Conservation (phyloP, 2,888 invertebrate genomes). For the Phasia obesa region DNA sequence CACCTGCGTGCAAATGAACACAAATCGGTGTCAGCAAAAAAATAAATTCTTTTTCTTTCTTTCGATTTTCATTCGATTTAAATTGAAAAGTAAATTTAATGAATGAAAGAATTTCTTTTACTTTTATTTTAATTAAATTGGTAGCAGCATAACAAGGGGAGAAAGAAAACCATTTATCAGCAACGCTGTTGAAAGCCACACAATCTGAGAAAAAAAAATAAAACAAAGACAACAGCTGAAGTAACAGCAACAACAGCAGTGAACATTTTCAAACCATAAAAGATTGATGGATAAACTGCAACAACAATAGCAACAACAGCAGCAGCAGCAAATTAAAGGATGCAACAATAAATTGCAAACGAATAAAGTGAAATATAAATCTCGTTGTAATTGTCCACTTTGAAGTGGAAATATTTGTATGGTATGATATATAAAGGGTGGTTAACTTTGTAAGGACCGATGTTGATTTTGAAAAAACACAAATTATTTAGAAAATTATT, state of each 20-base stretch:
- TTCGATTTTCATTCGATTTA: constrained; percentile 41
- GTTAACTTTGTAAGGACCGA: no score
- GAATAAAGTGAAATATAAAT: not conserved
- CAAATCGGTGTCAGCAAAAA: not conserved
- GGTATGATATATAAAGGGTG: no score
- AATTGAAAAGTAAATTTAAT: constrained; percentile 59
- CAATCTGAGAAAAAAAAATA: not conserved
- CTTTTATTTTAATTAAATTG: constrained; percentile 49
- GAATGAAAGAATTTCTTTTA: constrained; percentile 42
- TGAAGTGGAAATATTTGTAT: not conserved
- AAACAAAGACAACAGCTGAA: constrained; percentile 2
- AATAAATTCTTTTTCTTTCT: not conserved
- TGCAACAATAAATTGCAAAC: constrained; percentile 45
- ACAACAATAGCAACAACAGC: not conserved
- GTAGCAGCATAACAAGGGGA: constrained; percentile 14
- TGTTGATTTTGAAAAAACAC: no score
- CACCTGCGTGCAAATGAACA: constrained; percentile 45
- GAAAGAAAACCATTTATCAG: constrained; percentile 5
- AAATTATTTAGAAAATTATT: no score
- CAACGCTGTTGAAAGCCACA: constrained; percentile 13
- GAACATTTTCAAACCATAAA: constrained; percentile 23
- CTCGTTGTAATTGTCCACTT: not conserved
- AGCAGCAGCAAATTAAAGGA: constrained; percentile 34
- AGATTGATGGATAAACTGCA: constrained; percentile 59
- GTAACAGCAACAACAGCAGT: constrained; percentile 14